Evolutionary conservation across 1,140 invertebrate species (phyloP).

Genomic region (Procambarus clarkii): DNA sequence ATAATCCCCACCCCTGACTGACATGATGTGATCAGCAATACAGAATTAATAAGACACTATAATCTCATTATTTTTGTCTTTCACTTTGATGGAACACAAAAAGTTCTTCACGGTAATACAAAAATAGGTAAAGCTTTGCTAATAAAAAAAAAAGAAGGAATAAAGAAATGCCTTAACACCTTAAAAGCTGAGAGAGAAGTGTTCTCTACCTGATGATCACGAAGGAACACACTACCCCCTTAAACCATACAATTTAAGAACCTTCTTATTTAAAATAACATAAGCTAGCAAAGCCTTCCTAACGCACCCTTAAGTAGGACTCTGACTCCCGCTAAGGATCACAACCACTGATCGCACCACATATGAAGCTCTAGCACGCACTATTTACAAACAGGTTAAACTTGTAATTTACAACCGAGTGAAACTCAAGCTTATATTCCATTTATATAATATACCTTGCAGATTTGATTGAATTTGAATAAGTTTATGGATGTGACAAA

Average conservation of each 20-base stretch:
- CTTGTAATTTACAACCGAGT: conserved; percentile 30
- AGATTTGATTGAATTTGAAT: conserved; percentile 11
- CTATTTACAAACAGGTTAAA: conserved; percentile 62
- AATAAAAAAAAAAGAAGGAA: conserved; percentile 4
- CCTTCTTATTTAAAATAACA: conserved; percentile 12
- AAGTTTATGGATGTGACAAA: conserved; percentile 20
- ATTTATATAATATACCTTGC: conserved; percentile 12
- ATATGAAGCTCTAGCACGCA: conserved; percentile 60
- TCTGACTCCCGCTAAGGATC: conserved; percentile 26
- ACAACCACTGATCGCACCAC: conserved; percentile 60
- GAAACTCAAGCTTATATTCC: conserved; percentile 12
- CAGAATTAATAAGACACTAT: conserved; percentile 1
- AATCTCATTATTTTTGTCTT: conserved; percentile 12
- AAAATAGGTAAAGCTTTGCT: conserved; percentile 20
- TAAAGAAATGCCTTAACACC: conserved; percentile 7
- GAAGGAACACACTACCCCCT: background rate
- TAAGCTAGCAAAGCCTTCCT: conserved; percentile 41
- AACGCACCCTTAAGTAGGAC: conserved; percentile 15
- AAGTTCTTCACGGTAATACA: background rate
- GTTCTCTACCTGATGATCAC: conserved; percentile 17
- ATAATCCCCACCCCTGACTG: conserved; percentile 22
- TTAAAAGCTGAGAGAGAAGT: background rate
- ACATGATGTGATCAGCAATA: conserved; percentile 46
- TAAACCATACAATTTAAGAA: background rate
- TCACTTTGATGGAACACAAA: background rate